These are phyloP conservation scores for Cercopithecus mona DNA, from an alignment of 2,113 vertebrate species.

Conservation along the genomic window DNA sequence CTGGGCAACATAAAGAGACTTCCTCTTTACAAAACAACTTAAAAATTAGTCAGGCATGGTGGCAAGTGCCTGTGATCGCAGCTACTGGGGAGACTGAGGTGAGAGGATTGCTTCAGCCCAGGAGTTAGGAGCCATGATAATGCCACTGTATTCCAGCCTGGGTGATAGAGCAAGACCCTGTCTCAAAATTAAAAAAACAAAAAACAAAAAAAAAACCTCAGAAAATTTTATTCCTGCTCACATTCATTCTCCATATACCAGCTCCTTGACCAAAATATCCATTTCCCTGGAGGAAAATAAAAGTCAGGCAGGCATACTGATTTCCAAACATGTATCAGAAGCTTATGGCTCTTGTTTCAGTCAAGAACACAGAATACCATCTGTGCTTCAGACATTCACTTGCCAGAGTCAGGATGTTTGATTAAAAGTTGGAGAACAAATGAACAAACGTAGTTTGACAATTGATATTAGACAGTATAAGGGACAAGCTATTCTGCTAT, in stretches of 20 bases:
- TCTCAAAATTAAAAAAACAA: not conserved
- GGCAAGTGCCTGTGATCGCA: not conserved
- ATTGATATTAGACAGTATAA: not conserved
- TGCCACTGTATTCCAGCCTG: not conserved
- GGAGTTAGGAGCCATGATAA: too few species aligned
- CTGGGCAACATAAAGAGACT: not conserved
- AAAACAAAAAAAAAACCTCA: not conserved
- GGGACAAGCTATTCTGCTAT: not conserved
- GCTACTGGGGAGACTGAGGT: not conserved
- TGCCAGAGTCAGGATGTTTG: not conserved
- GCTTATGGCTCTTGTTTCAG: not conserved
- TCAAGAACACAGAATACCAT: slow-evolving; percentile 7
- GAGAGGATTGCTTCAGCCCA: too few species aligned
- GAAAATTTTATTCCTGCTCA: not conserved
- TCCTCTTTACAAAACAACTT: not conserved
- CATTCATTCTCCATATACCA: not conserved
- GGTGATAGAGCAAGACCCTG: not conserved
- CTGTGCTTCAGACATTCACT: slow-evolving; percentile 19
- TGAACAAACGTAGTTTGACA: not conserved
- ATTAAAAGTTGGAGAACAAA: not conserved
- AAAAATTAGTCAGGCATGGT: not conserved
- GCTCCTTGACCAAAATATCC: not conserved
- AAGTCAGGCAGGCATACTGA: not conserved
- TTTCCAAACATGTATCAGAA: not conserved
- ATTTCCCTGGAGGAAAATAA: not conserved